These are phyloP conservation scores for Lasioglossum villosulum DNA, from an alignment of 2,888 invertebrate species.

Conservation along the genomic window DNA sequence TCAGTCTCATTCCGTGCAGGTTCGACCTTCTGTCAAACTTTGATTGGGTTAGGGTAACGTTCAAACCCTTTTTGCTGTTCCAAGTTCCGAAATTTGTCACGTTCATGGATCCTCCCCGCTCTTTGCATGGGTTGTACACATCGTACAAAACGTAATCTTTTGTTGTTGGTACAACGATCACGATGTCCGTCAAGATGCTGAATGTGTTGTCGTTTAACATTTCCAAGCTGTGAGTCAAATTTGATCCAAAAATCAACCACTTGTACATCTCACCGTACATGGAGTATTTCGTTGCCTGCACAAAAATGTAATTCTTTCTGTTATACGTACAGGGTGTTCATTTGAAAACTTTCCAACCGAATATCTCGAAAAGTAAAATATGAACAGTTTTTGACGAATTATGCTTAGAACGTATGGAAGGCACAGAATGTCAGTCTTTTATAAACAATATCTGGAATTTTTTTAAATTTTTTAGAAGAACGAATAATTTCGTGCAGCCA, in stretches of 20 bases:
- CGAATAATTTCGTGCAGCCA: too few relatives aligned
- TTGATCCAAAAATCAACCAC: slow-evolving; percentile 73
- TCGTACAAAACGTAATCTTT: slow-evolving; percentile 70
- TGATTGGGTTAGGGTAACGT: slow-evolving; percentile 64
- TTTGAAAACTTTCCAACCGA: too few relatives aligned
- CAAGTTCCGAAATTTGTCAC: slow-evolving; percentile 74
- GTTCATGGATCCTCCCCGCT: slow-evolving; percentile 72
- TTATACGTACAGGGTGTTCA: too few relatives aligned
- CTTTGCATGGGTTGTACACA: slow-evolving; percentile 77
- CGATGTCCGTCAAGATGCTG: slow-evolving; percentile 72
- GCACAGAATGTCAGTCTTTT: too few relatives aligned
- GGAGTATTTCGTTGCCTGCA: slow-evolving; percentile 54
- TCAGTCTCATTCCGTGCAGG: slow-evolving; percentile 75
- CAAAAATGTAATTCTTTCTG: background rate
- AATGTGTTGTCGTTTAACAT: slow-evolving; percentile 72
- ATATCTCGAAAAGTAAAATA: too few relatives aligned
- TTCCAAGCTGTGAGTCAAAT: slow-evolving; percentile 58
- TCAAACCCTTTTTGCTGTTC: slow-evolving; percentile 64
- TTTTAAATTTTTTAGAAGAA: too few relatives aligned
- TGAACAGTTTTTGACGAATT: too few relatives aligned
- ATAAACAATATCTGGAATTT: too few relatives aligned
- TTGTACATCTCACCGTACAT: slow-evolving; percentile 69
- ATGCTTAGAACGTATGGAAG: too few relatives aligned
- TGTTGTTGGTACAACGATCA: slow-evolving; percentile 61
- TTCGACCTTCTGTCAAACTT: slow-evolving; percentile 73